phyloP scores from a whole-genome alignment of 2,888 invertebrate genomes.

The Drosophila formosana region DNA sequence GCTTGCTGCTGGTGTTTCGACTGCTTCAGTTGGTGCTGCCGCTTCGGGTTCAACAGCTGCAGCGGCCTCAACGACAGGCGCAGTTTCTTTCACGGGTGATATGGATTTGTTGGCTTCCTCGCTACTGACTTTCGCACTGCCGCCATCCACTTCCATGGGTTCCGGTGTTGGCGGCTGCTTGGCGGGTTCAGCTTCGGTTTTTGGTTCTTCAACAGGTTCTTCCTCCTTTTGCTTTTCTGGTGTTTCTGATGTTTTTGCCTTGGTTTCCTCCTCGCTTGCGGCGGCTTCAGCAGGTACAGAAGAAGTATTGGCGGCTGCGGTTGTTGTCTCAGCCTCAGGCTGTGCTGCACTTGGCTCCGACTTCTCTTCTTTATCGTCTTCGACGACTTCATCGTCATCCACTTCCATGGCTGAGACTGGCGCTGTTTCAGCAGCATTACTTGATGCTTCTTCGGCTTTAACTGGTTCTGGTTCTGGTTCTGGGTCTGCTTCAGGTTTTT shows the following conservation, averaged over 20 bases:
- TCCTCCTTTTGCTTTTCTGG: constrained; percentile 16
- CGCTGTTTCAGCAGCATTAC: constrained; percentile 36
- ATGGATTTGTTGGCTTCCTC: constrained; percentile 40
- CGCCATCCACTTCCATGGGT: constrained; percentile 83
- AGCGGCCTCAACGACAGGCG: constrained; percentile 18
- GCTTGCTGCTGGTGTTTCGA: constrained; percentile 36
- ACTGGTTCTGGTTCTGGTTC: constrained; percentile 51
- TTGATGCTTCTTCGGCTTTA: constrained; percentile 48
- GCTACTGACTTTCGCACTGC: constrained; percentile 49
- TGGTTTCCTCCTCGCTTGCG: constrained; percentile 41
- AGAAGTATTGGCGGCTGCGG: constrained; percentile 27
- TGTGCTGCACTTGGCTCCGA: constrained; percentile 19
- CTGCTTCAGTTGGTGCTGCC: neutral
- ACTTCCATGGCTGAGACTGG: constrained; percentile 57
- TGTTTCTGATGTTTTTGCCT: constrained; percentile 26
- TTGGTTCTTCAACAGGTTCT: constrained; percentile 37
- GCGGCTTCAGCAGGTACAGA: constrained; percentile 39
- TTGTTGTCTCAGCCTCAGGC: constrained; percentile 18
- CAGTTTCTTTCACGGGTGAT: constrained; percentile 33
- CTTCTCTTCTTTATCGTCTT: constrained; percentile 11
- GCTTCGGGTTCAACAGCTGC: constrained; percentile 23
- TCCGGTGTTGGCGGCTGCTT: constrained; percentile 76
- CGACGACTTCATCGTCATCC: constrained; percentile 42
- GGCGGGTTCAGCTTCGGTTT: constrained; percentile 38
- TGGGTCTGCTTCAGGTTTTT: constrained; percentile 50